These are phyloP conservation scores for Cyanocitta stelleri DNA, from an alignment of 2,113 vertebrate genomes.

Conservation along the genomic window DNA sequence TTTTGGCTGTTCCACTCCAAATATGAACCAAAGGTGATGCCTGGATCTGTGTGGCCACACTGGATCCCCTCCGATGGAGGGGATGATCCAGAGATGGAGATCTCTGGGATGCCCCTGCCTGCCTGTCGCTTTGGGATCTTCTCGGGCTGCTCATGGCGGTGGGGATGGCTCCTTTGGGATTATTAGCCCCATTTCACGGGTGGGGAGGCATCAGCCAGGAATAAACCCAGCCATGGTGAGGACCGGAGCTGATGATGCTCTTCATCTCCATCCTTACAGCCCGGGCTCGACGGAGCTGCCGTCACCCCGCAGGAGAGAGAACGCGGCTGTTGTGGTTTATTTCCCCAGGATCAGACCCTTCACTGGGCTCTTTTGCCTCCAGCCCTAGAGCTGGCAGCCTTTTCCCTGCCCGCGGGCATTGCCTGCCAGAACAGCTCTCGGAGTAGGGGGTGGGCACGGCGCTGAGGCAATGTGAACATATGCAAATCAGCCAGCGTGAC, in stretches of 20 bases:
- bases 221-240: accelerated
- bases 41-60: neutral
- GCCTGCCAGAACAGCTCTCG: neutral
- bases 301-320: neutral
- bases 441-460: neutral
- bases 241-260: accelerated
- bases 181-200: neutral
- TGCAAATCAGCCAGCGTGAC: slow-evolving; percentile 9
- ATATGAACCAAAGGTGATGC: neutral
- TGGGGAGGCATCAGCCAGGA: neutral
- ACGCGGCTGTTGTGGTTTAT: accelerated
- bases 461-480: neutral
- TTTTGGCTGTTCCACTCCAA: neutral
- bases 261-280: too few relatives aligned
- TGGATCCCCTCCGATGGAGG: neutral
- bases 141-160: neutral
- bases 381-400: neutral
- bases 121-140: accelerated
- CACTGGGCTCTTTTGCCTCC: neutral
- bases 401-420: neutral
- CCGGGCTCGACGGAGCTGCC: accelerated
- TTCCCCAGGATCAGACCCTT: neutral
- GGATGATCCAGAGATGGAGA: neutral
- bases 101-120: neutral
- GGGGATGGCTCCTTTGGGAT: neutral